Evolutionary conservation across 2,113 vertebrate genomes (phyloP), one percentile per base, ranked within the genome.

Genomic region (Cyprinodon variegatus): DNA sequence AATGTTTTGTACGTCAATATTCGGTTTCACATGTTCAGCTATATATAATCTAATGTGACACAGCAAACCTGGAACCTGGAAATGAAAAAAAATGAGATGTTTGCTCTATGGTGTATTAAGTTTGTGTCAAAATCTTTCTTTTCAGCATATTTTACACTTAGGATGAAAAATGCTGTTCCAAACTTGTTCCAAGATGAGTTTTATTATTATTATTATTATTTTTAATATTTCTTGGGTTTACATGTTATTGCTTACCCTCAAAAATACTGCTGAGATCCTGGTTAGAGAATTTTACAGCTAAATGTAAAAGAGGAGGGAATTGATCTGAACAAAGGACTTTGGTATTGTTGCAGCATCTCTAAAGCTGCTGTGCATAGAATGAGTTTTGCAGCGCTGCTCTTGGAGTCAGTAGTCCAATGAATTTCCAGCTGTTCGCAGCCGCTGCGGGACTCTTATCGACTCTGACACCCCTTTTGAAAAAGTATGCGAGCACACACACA

Each of bases 381-480:
- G 59, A 59, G 74, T 65, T 70, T 48, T 48, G 64, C 70, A 57
- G 17, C 17, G 50, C 43, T 7, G 43, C 46, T 60, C 67, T 61
- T 41, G 7, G 43, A 83, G 17, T 59, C 36, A 2, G 50, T 70
- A 57, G 50, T 57, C 17, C 12, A 62, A 57, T 11, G 61, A 40
- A 61, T 65, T 68, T 86, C 77, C 82, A 86, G 82, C 84, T 88
- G 89, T 74, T 66, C 8, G 63, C 70, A 61, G 75, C 79, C 48
- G 4, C 80, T 3, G 60, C 64, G 1, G 77, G 85, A 83, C 79
- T 29, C 78, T 87, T 70, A 79, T 90, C 64, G 29, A 77, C 77
- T 53, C 74, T 84, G 85, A 83, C 83, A 76, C 70, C 2, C 11
- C 77, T 61, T 75, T 75, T 68, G 63, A 60, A 67, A 43, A 50